These are phyloP conservation scores for Chaetodon trifasciatus DNA, from an alignment of 2,797 vertebrate genomes.

Conservation along the genomic window DNA sequence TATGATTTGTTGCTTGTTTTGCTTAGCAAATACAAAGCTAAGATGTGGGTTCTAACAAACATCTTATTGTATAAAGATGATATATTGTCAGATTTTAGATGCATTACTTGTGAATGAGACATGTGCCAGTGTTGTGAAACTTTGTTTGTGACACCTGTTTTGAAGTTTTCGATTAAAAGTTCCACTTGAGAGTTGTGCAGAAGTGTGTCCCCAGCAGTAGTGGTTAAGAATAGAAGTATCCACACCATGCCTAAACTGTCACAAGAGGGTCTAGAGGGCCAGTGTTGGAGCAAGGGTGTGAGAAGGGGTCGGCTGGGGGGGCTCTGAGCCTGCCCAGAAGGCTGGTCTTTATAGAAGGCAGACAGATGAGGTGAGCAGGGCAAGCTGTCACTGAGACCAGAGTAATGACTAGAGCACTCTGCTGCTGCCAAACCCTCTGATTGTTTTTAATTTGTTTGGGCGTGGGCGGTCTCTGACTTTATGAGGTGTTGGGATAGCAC, in stretches of 20 bases:
- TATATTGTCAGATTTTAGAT: not conserved
- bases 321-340: constrained; percentile 57
- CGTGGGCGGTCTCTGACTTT: constrained; percentile 77
- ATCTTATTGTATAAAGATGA: not conserved
- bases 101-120: not conserved
- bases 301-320: constrained; percentile 31
- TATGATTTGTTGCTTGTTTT: not conserved
- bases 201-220: not conserved
- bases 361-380: constrained; percentile 83
- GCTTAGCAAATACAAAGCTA: not conserved
- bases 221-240: constrained; percentile 21
- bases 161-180: not conserved
- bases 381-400: constrained; percentile 77
- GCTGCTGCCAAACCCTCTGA: constrained; percentile 74
- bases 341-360: constrained; percentile 75
- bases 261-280: constrained; percentile 36
- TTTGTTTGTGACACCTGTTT: not conserved
- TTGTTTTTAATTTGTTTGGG: constrained; percentile 83
- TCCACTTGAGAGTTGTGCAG: constrained; percentile 1
- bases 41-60: not conserved
- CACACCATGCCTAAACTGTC: constrained; percentile 36
- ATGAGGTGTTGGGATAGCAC: constrained; percentile 79
- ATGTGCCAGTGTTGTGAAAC: not conserved
- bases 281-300: constrained; percentile 45
- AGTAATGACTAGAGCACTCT: constrained; percentile 78